Base-by-base conservation (phyloP, 2,888 invertebrate species). In the Syritta pipiens region DNA sequence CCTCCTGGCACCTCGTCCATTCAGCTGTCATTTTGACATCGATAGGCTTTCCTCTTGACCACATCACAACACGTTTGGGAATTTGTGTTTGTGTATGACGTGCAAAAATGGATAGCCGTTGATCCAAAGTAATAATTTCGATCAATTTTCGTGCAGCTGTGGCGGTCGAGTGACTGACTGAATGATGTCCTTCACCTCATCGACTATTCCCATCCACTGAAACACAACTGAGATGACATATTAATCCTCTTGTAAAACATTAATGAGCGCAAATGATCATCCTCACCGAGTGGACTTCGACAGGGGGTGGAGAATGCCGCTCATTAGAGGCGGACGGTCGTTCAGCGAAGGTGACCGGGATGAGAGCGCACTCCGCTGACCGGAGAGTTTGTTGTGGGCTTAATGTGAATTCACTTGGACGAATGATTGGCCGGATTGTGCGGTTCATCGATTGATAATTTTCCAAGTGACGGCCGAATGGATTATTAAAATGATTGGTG, bases 291-390 rank as follows among this genome's bases (percentile, higher is more conserved):
- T n/a, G n/a, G n/a, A n/a, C n/a, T n/a, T n/a, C n/a, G n/a, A n/a
- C 40, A 85, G 63, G 20, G 81, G 81, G 44, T 83, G 82, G 53
- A 86, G 74, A 37, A 86, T 79, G 17, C n/a, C n/a, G n/a, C n/a
- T n/a, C n/a, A 46, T 46, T 32, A 4, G 22, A 30, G 12, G 30
- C 42, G 6, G 42, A 42, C 4, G 12, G n/a, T n/a, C n/a, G n/a
- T n/a, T n/a, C n/a, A 42, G 55, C 17, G 26, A n/a, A 6, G 19
- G 19, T 10, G 19, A 10, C 5, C 2, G 2, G 28, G n/a, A 28
- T 6, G 10, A 35, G 3, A 28, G 10, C 20, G 9, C 3, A n/a
- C n/a, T n/a, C n/a, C n/a, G n/a, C 2, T 24, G 28, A 3, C 30
- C 22, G 44, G 20, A 30, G 20, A 44, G 30, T 44, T 53, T 51